A percentile compares a stretch with the other conserved stretches of the same genome.
Evolutionary conservation across 2,797 vertebrate genomes (phyloP).

Genomic region (Poecilia picta): DNA sequence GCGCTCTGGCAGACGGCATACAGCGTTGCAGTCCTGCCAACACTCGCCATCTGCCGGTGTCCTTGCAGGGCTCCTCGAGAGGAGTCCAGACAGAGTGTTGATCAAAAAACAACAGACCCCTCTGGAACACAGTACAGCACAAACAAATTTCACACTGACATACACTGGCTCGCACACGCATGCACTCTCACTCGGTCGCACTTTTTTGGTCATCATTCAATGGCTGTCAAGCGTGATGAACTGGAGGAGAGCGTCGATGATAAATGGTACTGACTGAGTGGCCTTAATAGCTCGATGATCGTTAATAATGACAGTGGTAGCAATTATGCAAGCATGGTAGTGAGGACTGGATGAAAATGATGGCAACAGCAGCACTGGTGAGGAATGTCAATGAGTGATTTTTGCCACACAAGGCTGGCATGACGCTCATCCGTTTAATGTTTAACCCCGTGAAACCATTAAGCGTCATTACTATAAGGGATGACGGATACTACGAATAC

Average conservation of each 20-base stretch:
- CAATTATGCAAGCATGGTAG: conserved; percentile 24
- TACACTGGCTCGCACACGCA: conserved; percentile 22
- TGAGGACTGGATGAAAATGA: conserved; percentile 14
- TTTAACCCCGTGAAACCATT: conserved; percentile 11
- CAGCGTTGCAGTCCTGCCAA: conserved; percentile 36
- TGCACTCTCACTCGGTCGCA: conserved; percentile 39
- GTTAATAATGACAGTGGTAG: conserved; percentile 29
- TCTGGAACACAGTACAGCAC: conserved; percentile 38
- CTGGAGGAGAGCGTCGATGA: conserved; percentile 27
- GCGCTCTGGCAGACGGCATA: conserved; percentile 39
- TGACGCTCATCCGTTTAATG: background rate
- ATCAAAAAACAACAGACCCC: conserved; percentile 59
- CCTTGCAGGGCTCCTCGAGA: conserved; percentile 40
- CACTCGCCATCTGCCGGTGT: conserved; percentile 64
- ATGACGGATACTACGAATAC: conserved; percentile 10
- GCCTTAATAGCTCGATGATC: conserved; percentile 26
- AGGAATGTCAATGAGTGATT: conserved; percentile 1
- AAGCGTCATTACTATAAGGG: background rate
- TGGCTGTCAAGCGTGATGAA: conserved; percentile 32
- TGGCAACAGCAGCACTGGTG: background rate
- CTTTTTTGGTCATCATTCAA: conserved; percentile 61
- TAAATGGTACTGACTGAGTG: conserved; percentile 28
- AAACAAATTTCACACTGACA: conserved; percentile 16
- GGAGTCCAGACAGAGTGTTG: conserved; percentile 49
- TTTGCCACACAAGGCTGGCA: background rate